Conservation (phyloP, 2,888 invertebrate genomes). For the Drosophila subquinaria region DNA sequence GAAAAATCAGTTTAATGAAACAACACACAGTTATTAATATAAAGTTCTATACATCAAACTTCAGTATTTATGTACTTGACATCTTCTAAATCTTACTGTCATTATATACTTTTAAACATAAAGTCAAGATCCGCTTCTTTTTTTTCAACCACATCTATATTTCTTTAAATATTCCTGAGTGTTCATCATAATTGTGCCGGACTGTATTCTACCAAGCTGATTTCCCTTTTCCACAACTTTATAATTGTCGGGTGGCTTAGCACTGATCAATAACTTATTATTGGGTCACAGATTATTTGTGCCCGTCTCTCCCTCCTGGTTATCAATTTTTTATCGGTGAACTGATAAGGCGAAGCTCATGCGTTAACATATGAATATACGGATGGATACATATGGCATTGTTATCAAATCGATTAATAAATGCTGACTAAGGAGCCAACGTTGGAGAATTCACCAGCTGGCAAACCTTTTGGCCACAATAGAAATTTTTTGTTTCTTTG, state of each 20-base stretch:
- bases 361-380: not conserved
- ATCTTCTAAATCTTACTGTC: too few relatives aligned
- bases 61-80: too few relatives aligned
- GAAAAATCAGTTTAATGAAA: too few relatives aligned
- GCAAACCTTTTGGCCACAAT: not conserved
- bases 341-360: slow-evolving; percentile 2
- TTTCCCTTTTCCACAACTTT: slow-evolving; percentile 6
- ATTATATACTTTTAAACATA: too few relatives aligned
- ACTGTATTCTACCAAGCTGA: not conserved
- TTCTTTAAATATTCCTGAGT: not conserved
- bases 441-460: slow-evolving; percentile 9
- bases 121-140: too few relatives aligned
- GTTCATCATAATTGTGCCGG: not conserved
- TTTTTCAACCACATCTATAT: too few relatives aligned
- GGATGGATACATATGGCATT: not conserved
- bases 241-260: slow-evolving; percentile 23
- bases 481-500: not conserved
- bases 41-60: not conserved
- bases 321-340: slow-evolving; percentile 26
- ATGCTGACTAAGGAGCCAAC: not conserved
- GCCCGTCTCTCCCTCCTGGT: slow-evolving; percentile 10
- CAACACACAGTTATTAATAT: too few relatives aligned
- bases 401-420: slow-evolving; percentile 12
- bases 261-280: slow-evolving; percentile 42
- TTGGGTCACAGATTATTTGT: slow-evolving; percentile 35